phyloP scores from a whole-genome alignment of 2,888 invertebrate species.

The Agonopterix alstromeriana region DNA sequence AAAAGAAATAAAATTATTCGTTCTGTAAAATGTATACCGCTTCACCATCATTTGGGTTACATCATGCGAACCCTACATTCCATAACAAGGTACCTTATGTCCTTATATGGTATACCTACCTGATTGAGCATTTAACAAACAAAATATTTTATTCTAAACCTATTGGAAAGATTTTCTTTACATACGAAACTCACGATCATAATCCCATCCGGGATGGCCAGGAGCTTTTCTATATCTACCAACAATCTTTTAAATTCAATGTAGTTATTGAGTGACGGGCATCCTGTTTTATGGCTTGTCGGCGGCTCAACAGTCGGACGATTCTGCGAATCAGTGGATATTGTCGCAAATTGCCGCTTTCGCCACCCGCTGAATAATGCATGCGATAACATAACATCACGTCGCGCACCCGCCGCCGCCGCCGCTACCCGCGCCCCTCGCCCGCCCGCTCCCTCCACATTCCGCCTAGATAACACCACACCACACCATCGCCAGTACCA shows the following conservation, averaged over 20 bases:
- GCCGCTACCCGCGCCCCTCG: slow-evolving; percentile 18
- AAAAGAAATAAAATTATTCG: no score
- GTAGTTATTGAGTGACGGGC: slow-evolving; percentile 65
- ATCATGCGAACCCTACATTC: no score
- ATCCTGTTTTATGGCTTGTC: slow-evolving; percentile 67
- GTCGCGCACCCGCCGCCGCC: slow-evolving; percentile 39
- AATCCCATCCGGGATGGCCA: no score
- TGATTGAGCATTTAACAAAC: no score
- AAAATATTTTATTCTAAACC: no score
- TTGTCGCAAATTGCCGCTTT: slow-evolving; percentile 76
- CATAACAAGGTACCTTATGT: no score
- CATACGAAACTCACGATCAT: no score
- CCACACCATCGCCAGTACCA: slow-evolving; percentile 20
- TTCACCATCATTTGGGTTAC: no score
- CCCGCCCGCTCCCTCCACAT: slow-evolving; percentile 30
- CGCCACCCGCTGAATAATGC: slow-evolving; percentile 74
- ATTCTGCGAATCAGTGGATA: slow-evolving; percentile 73
- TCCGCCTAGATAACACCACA: slow-evolving; percentile 33
- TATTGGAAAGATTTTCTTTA: no score
- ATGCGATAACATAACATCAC: slow-evolving; percentile 74
- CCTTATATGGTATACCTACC: no score
- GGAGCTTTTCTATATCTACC: not conserved
- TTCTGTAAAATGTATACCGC: no score
- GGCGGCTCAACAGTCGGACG: slow-evolving; percentile 61
- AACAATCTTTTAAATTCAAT: slow-evolving; percentile 60